phyloP scores from a whole-genome alignment of 1,140 invertebrate species.

The Linepithema humile region DNA sequence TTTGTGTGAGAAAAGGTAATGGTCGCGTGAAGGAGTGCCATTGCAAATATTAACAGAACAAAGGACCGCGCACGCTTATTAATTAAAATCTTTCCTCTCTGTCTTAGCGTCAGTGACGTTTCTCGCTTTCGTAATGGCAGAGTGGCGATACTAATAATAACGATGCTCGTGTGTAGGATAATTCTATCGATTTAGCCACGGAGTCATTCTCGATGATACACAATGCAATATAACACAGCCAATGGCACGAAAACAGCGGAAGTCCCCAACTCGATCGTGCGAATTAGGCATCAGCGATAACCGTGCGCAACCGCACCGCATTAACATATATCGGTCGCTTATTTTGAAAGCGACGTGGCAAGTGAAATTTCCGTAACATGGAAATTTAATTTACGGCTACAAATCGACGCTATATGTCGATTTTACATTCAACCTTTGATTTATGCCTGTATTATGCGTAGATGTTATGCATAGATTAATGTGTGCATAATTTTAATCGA shows the following conservation, averaged over 20 bases:
- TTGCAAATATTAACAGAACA: neutral
- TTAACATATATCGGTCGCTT: slow-evolving; percentile 42
- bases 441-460: slow-evolving; percentile 11
- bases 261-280: slow-evolving; percentile 38
- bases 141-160: slow-evolving; percentile 25
- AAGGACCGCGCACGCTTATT: neutral
- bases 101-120: neutral
- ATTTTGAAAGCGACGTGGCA: slow-evolving; percentile 26
- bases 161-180: slow-evolving; percentile 34
- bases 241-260: slow-evolving; percentile 53
- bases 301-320: slow-evolving; percentile 27
- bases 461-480: slow-evolving; percentile 10
- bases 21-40: neutral
- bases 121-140: slow-evolving; percentile 39
- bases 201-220: neutral
- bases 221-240: slow-evolving; percentile 30
- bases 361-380: slow-evolving; percentile 39
- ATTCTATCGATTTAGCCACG: slow-evolving; percentile 54
- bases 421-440: slow-evolving; percentile 17
- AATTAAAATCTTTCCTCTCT: slow-evolving; percentile 24
- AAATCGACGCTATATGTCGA: slow-evolving; percentile 9
- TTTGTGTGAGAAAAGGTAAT: neutral
- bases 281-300: slow-evolving; percentile 46
- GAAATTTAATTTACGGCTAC: slow-evolving; percentile 37
- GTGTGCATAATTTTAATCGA: slow-evolving; percentile 5